Evolutionary conservation across 1,140 invertebrate species (phyloP), one percentile per base, ranked within the genome.

Genomic region (Lepidurus packardi): DNA sequence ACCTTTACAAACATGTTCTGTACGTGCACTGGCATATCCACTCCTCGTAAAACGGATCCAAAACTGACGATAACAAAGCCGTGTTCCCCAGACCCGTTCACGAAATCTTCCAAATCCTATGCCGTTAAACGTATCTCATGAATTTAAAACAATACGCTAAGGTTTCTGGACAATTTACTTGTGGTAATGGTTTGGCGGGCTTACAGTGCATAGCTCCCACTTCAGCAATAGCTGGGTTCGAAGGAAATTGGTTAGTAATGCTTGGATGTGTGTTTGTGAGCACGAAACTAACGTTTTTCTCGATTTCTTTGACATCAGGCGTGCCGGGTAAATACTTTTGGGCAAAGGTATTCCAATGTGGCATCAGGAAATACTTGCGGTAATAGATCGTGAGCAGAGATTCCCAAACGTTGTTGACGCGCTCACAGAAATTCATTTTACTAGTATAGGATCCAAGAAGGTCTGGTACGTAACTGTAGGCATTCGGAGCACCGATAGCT

Each of bases 171-270:
- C 13, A 7, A 11, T 45, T 75, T 81, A 85, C 85, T 80, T 82
- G 79, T 65, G 85, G 82, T 45, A 87, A 82, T 44, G 84, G 86
- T 80, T 89, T 90, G 1, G 92, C 85, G 13, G 90, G 88, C 81
- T 89, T 90, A 81, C 93, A 94, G 83, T 94, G 93, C 75, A 94
- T 91, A 81, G 92, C 93, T 13, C 92, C 93, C 6, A 94, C 90
- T 84, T 94, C 93, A 10, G 92, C 91, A 0, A 93, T 91, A 83
- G 92, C 92, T 0, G 92, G 90, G 80, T 93, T 84, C 81, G 91
- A 90, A 0, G 92, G 89, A 65, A 91, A 86, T 0, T 91, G 89
- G 84, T 93, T 92, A 0, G 90, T 89, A 1, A 93, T 89, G 7
- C 89, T 89, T 74, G 89, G 89, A 82, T 93, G 91, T 43, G 89